A percentile compares a stretch with the other conserved stretches of the same genome.
phyloP scores from a whole-genome alignment of 2,113 vertebrate species.

The Silurus glanis region DNA sequence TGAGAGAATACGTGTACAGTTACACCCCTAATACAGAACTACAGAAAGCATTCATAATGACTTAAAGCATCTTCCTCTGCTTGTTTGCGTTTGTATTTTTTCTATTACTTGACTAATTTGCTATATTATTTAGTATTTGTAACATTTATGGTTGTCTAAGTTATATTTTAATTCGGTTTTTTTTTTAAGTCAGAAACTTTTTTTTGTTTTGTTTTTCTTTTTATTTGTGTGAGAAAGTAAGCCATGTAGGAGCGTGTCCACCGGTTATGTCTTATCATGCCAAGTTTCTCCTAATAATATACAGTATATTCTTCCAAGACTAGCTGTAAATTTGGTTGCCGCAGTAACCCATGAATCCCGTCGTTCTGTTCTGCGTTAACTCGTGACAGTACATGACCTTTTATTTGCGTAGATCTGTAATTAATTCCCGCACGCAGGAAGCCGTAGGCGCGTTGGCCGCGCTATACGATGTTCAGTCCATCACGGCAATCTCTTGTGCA shows the following conservation, averaged over 20 bases:
- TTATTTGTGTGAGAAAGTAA: not conserved
- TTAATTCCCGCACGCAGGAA: slow-evolving; percentile 40
- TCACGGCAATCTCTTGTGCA: slow-evolving; percentile 50
- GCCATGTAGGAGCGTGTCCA: not conserved
- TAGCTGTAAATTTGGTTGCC: not conserved
- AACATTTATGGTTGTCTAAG: not conserved
- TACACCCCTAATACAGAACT: no score
- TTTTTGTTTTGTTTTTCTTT: not conserved
- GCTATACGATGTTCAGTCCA: slow-evolving; percentile 47
- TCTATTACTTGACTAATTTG: no score
- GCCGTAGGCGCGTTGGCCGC: slow-evolving; percentile 32
- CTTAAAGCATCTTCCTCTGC: no score
- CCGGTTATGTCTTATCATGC: not conserved
- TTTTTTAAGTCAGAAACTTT: not conserved
- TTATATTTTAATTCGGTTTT: not conserved
- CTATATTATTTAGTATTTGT: no score
- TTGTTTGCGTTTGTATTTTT: no score
- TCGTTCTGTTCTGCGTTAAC: slow-evolving; percentile 20
- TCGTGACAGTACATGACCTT: slow-evolving; percentile 20
- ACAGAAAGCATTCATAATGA: no score
- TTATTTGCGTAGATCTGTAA: slow-evolving; percentile 48
- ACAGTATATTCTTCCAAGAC: not conserved
- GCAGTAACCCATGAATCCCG: slow-evolving; percentile 6
- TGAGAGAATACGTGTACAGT: no score
- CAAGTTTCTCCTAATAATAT: not conserved